Evolutionary conservation across 2,888 invertebrate species (phyloP), one percentile per base, ranked within the genome.

Genomic region (Aphidius colemani): DNA sequence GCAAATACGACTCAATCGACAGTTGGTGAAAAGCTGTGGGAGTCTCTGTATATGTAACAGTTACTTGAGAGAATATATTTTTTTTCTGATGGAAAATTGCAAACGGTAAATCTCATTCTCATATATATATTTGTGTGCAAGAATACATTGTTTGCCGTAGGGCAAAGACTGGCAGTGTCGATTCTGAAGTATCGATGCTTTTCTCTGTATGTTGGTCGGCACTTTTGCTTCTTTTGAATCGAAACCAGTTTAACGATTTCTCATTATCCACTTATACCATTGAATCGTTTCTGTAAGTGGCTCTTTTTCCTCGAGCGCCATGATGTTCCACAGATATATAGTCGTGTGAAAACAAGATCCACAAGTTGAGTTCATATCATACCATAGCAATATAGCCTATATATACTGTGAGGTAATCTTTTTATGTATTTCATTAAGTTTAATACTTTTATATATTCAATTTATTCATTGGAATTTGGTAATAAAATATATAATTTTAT

Each of bases 181-280:
- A 70, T 70, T 70, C 69, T 68, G 70, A 69, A 68, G 64, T 66
- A 66, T 63, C 13, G 51, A 51, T 51, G 59, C 51, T 51, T 43
- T 39, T 50, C 59, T 66, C 48, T 44, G 41, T 55, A 53, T 58
- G 48, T 65, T 57, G 65, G 69, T 69, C 70, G 68, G 69, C 68
- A 66, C 67, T 65, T 30, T 67, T 63, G 59, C 49, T 63, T 49
- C 65, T 46, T 64, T 53, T 63, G 63, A 50, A 55, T 66, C 64
- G 64, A 66, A 73, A 73, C 70, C 70, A 72, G 71, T 72, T 72
- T 70, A 72, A 75, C 68, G 69, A 74, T 74, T 73, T 71, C 71
- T 71, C 71, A 72, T 75, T 74, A 72, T 71, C 72, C 70, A 74
- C 69, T 73, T 71, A n/a, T n/a, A 72, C 64, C 65, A 68, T 66